Evolutionary conservation across 35 echinoderm and acorn worm species (phyloP).

Genomic region (Nesometra sesokonis): DNA sequence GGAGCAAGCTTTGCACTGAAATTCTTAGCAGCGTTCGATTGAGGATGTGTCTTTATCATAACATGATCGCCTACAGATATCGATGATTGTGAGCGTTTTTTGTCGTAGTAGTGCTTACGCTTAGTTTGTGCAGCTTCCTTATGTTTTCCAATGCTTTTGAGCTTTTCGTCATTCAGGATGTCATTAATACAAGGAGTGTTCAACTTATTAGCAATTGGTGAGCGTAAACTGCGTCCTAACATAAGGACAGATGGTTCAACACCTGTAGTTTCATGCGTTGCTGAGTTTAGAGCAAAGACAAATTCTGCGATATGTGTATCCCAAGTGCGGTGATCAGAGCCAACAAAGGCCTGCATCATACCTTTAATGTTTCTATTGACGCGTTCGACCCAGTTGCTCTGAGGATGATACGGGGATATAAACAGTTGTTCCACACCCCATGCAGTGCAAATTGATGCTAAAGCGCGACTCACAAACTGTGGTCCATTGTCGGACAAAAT

Average conservation of each 20-base stretch:
- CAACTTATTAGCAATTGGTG: too few species aligned
- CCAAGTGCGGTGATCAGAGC: conserved; percentile 39
- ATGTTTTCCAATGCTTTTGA: too few species aligned
- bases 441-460: conserved; percentile 25
- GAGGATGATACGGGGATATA: conserved; percentile 44
- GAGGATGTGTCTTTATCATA: conserved; percentile 9
- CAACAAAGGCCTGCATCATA: conserved; percentile 28
- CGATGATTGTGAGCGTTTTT: background rate
- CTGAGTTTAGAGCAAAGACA: conserved; percentile 45
- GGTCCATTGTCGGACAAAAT: conserved; percentile 37
- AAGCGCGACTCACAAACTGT: conserved; percentile 8
- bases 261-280: too few species aligned
- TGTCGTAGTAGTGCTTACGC: background rate
- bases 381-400: conserved; percentile 39
- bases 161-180: too few species aligned
- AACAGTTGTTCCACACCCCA: conserved; percentile 54
- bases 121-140: too few species aligned
- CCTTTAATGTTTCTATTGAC: conserved; percentile 40
- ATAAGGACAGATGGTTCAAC: too few species aligned
- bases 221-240: too few species aligned
- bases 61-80: conserved; percentile 5
- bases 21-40: conserved; percentile 4
- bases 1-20: conserved; percentile 9
- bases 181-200: too few species aligned
- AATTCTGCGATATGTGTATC: conserved; percentile 48